Percentiles rank a stretch among this genome's conserved stretches.
phyloP scores from a whole-genome alignment of 2,888 invertebrate genomes.

The Drosophila borealis region DNA sequence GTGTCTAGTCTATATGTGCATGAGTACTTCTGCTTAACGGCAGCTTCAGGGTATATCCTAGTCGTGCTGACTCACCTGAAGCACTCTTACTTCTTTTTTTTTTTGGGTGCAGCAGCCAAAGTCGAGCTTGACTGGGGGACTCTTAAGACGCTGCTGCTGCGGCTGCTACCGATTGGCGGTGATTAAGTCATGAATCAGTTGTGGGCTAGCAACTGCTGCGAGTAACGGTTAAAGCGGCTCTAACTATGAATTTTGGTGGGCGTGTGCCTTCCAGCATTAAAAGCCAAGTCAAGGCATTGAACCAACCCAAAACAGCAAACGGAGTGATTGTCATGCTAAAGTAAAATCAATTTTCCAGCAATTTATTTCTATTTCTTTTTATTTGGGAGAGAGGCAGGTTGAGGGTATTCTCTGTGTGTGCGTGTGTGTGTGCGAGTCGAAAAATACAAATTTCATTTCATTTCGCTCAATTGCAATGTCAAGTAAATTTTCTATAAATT shows the following conservation, averaged over 20 bases:
- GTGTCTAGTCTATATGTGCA: too few relatives aligned
- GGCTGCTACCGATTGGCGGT: slow-evolving; percentile 73
- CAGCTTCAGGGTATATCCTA: too few relatives aligned
- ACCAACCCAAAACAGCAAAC: slow-evolving; percentile 29
- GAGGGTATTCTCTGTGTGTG: neutral
- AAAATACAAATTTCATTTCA: slow-evolving; percentile 62
- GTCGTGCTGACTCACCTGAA: too few relatives aligned
- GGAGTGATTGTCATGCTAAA: slow-evolving; percentile 74
- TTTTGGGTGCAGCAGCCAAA: slow-evolving; percentile 68
- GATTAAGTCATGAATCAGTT: slow-evolving; percentile 80
- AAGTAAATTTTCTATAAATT: slow-evolving; percentile 62
- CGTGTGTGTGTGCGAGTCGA: slow-evolving; percentile 15
- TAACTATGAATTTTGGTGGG: slow-evolving; percentile 77
- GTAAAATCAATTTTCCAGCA: slow-evolving; percentile 73
- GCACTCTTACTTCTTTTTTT: slow-evolving; percentile 18
- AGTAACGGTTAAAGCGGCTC: slow-evolving; percentile 65
- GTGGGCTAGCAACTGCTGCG: slow-evolving; percentile 39
- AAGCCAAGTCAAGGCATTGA: slow-evolving; percentile 16
- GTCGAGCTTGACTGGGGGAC: slow-evolving; percentile 37
- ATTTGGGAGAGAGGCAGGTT: too few relatives aligned
- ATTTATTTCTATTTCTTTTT: slow-evolving; percentile 36
- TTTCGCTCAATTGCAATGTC: slow-evolving; percentile 64
- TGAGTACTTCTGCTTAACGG: too few relatives aligned
- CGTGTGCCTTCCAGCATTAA: slow-evolving; percentile 69
- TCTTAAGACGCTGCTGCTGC: slow-evolving; percentile 37